phyloP scores from a whole-genome alignment of 2,888 invertebrate species.

The Stratiomys singularior region DNA sequence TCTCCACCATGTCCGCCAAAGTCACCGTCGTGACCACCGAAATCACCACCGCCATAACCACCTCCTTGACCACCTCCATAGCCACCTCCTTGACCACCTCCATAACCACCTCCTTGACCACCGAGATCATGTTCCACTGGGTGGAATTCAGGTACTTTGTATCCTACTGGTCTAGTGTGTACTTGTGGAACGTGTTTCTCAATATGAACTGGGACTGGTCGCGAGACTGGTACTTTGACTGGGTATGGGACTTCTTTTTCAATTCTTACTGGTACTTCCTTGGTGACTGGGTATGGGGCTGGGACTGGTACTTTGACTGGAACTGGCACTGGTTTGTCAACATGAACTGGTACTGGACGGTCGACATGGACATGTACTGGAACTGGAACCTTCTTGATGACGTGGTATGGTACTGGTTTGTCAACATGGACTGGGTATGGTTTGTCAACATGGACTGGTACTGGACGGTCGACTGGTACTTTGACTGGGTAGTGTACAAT shows the following conservation, averaged over 20 bases:
- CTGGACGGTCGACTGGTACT: slow-evolving; percentile 75
- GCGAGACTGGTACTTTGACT: slow-evolving; percentile 74
- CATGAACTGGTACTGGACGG: slow-evolving; percentile 73
- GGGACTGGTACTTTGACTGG: slow-evolving; percentile 77
- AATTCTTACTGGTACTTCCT: slow-evolving; percentile 73
- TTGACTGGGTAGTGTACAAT: slow-evolving; percentile 78
- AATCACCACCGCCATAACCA: slow-evolving; percentile 46
- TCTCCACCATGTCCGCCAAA: slow-evolving; percentile 45
- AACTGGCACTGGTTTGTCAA: slow-evolving; percentile 80
- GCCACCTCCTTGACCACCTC: slow-evolving; percentile 51
- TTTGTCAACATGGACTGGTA: slow-evolving; percentile 70
- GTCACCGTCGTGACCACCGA: slow-evolving; percentile 47
- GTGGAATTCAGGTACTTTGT: slow-evolving; percentile 76
- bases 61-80: slow-evolving; percentile 51
- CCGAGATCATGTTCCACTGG: slow-evolving; percentile 62
- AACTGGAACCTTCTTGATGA: slow-evolving; percentile 71
- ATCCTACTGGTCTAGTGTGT: slow-evolving; percentile 75
- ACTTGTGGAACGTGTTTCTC: slow-evolving; percentile 78
- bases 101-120: slow-evolving; percentile 50
- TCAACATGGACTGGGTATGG: slow-evolving; percentile 75
- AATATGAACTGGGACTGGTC: slow-evolving; percentile 78
- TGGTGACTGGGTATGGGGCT: slow-evolving; percentile 76
- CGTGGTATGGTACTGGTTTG: slow-evolving; percentile 73
- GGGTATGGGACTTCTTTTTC: slow-evolving; percentile 78
- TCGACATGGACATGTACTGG: slow-evolving; percentile 74